These are phyloP conservation scores for Trichonephila clavata DNA, from an alignment of 1,140 invertebrate species.

Conservation along the genomic window DNA sequence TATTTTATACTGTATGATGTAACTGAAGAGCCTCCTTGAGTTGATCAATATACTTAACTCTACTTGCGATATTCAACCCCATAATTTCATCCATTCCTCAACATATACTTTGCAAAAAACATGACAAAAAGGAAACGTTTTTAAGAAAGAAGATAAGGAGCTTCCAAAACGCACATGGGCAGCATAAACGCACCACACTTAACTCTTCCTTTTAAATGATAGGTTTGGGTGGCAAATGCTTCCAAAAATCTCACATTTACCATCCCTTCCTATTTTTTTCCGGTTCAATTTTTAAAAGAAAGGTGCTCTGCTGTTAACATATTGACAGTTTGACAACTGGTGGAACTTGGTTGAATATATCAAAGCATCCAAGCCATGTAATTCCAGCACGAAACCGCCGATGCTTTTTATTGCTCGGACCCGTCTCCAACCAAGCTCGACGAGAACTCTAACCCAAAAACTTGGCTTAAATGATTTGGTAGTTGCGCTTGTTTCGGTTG, in stretches of 20 bases:
- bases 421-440: constrained; percentile 43
- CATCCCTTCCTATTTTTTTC: background rate
- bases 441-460: background rate
- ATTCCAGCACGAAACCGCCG: constrained; percentile 14
- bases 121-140: background rate
- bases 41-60: background rate
- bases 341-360: constrained; percentile 7
- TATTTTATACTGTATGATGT: background rate
- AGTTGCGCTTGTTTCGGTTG: constrained; percentile 55
- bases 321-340: constrained; percentile 68
- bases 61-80: background rate
- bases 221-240: constrained; percentile 38
- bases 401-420: constrained; percentile 2
- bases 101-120: background rate
- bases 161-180: background rate
- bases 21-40: background rate
- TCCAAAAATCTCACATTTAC: background rate
- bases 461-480: constrained; percentile 70
- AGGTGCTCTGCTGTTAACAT: background rate
- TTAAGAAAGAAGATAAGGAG: background rate
- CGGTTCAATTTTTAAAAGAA: background rate
- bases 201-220: constrained; percentile 14
- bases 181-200: background rate
- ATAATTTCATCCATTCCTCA: background rate
- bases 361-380: constrained; percentile 38